phyloP scores from a whole-genome alignment of 2,113 vertebrate species.

The Elanus axillaris region DNA sequence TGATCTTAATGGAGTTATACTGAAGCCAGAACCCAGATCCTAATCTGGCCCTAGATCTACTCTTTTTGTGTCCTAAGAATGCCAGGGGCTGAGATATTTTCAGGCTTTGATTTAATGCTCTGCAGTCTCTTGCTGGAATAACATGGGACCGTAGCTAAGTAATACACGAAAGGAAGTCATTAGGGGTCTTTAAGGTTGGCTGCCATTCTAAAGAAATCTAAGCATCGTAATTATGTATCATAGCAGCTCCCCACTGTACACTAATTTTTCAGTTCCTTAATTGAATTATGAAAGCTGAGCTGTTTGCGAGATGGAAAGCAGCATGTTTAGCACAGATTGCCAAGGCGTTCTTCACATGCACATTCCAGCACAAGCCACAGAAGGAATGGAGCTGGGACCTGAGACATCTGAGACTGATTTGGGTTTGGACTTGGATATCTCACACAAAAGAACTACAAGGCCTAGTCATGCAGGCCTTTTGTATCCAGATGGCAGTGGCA shows the following conservation, averaged over 20 bases:
- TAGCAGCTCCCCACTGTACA: neutral
- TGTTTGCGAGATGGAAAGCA: slow-evolving; percentile 33
- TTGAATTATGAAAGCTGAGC: slow-evolving; percentile 33
- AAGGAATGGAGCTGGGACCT: neutral
- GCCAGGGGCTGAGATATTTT: neutral
- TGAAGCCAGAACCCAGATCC: neutral
- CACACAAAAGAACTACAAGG: neutral
- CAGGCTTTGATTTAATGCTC: neutral
- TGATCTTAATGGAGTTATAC: neutral
- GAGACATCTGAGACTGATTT: slow-evolving; percentile 23
- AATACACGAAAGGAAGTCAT: neutral
- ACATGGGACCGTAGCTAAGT: neutral
- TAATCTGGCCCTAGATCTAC: neutral
- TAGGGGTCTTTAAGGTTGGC: neutral
- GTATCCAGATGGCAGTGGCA: neutral
- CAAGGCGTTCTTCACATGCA: neutral
- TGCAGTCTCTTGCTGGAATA: neutral
- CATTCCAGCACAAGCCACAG: slow-evolving; percentile 5
- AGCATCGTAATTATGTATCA: neutral
- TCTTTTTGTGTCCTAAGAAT: neutral
- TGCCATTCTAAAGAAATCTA: neutral
- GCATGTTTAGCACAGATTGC: neutral
- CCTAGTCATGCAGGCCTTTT: neutral
- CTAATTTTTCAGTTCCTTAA: slow-evolving; percentile 9
- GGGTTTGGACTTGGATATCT: neutral